Evolutionary conservation across 1,140 invertebrate species (phyloP).

Genomic region (Homarus americanus): DNA sequence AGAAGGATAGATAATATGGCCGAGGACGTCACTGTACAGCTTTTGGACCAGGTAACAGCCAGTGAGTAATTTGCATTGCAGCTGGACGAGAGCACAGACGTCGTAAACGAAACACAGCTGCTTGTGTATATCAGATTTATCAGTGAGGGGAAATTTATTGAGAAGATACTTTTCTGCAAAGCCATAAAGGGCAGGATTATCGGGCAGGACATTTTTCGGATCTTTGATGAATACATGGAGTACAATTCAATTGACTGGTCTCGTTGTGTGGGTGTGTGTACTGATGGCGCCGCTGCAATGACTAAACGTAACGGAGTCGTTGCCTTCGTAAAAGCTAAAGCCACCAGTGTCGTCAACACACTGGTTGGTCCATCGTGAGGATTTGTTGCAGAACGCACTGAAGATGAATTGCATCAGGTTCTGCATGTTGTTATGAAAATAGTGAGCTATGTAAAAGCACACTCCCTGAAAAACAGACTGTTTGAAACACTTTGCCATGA

Average conservation of each 20-base stretch:
- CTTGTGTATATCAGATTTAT: conserved; percentile 27
- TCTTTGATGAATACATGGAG: conserved; percentile 29
- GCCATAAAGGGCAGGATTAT: conserved; percentile 27
- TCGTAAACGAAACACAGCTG: background rate
- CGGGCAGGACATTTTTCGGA: conserved; percentile 24
- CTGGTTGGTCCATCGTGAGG: no score
- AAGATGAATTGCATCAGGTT: background rate
- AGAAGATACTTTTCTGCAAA: conserved; percentile 38
- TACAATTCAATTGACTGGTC: conserved; percentile 28
- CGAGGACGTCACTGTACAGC: conserved; percentile 5
- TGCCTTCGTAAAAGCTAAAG: no score
- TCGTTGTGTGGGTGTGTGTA: conserved; percentile 38
- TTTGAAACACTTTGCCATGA: no score
- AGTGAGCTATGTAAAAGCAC: no score
- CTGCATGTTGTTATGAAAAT: background rate
- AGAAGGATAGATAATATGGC: background rate
- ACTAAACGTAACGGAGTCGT: no score
- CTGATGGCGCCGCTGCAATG: conserved; percentile 32
- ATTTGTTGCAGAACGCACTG: background rate
- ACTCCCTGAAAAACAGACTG: no score
- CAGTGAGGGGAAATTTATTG: conserved; percentile 8
- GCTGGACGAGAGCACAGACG: background rate
- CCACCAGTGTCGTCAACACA: no score
- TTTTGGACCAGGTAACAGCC: background rate
- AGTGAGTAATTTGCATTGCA: background rate